These are phyloP conservation scores for Brevimyrus niger DNA, from an alignment of 2,113 vertebrate genomes.

Conservation along the genomic window DNA sequence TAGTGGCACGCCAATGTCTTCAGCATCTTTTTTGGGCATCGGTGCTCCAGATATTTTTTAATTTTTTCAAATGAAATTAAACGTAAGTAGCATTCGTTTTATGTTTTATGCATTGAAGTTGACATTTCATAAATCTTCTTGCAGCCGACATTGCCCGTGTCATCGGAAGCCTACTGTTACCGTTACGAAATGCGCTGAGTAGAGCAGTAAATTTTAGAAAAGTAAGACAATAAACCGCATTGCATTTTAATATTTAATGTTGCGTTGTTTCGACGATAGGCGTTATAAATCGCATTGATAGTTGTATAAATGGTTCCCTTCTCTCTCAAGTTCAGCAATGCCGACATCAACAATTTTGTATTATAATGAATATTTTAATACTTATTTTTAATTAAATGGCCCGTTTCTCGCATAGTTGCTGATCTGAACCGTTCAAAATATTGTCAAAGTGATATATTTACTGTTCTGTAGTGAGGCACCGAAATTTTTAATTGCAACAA, in stretches of 20 bases:
- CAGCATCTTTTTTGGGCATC: neutral
- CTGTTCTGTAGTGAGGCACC: neutral
- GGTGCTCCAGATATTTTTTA: neutral
- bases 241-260: neutral
- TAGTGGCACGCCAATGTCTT: neutral
- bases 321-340: neutral
- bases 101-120: neutral
- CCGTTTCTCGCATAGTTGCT: neutral
- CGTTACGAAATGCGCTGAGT: neutral
- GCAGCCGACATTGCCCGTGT: conserved; percentile 9
- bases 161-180: neutral
- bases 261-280: neutral
- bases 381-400: neutral
- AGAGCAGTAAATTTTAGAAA: neutral
- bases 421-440: neutral
- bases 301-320: neutral
- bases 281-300: neutral
- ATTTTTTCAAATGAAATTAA: neutral
- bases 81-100: conserved; percentile 5
- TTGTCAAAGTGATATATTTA: neutral
- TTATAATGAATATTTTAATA: neutral
- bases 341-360: neutral
- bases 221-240: neutral
- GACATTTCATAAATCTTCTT: conserved; percentile 1
- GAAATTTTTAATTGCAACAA: neutral